phyloP scores from a whole-genome alignment of 2,797 vertebrate genomes.

The Lerista edwardsae region DNA sequence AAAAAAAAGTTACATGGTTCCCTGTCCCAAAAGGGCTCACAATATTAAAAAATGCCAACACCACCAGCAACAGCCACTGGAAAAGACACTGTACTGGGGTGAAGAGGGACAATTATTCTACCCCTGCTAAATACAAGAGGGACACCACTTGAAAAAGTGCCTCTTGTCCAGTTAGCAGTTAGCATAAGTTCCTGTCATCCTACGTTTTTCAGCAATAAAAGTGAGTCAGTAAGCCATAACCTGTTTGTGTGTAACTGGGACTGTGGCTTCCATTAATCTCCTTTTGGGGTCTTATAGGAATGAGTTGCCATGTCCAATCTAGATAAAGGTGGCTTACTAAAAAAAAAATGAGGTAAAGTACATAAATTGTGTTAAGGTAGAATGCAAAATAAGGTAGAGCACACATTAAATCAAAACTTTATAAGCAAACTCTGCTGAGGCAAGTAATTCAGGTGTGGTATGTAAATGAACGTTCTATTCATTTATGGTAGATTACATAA shows the following conservation, averaged over 20 bases:
- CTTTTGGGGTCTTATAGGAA: neutral
- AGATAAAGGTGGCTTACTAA: neutral
- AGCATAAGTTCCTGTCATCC: neutral
- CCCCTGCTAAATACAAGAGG: too few species aligned
- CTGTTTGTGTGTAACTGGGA: neutral
- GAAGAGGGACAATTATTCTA: too few species aligned
- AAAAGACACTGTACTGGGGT: too few species aligned
- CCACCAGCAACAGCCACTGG: too few species aligned
- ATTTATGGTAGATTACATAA: slow-evolving; percentile 44
- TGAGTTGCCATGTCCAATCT: neutral
- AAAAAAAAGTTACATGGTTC: too few species aligned
- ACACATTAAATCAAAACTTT: slow-evolving; percentile 42
- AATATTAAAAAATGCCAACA: too few species aligned
- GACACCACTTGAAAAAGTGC: too few species aligned
- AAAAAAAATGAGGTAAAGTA: neutral
- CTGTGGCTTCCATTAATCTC: neutral
- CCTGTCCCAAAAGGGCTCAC: too few species aligned
- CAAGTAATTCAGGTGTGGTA: slow-evolving; percentile 29
- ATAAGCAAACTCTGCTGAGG: slow-evolving; percentile 53
- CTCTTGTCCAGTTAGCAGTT: too few species aligned
- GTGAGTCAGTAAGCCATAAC: fast-evolving
- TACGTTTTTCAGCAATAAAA: slow-evolving; percentile 58
- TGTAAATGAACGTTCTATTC: slow-evolving; percentile 10
- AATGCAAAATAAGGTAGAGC: slow-evolving; percentile 14
- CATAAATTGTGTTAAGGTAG: slow-evolving; percentile 54